phyloP scores from a whole-genome alignment of 2,888 invertebrate genomes.

The Zelleria hepariella region DNA sequence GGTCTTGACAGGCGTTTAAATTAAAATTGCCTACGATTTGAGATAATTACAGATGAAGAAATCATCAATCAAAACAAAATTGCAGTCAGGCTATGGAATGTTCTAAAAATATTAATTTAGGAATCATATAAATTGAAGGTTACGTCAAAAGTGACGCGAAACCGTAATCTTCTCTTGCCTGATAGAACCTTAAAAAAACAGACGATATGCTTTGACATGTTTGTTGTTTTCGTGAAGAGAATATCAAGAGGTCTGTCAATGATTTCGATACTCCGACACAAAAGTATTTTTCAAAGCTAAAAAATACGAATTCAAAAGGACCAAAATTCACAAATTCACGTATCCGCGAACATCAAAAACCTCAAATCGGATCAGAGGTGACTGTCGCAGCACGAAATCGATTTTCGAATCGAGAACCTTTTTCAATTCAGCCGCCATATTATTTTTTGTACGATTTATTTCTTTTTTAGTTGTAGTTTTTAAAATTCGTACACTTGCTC shows the following conservation, averaged over 20 bases:
- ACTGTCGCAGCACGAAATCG: conserved; percentile 16
- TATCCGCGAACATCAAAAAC: conserved; percentile 16
- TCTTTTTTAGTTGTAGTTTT: not conserved
- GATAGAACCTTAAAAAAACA: too few species aligned
- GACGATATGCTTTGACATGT: too few species aligned
- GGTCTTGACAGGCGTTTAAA: not conserved
- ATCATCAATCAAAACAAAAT: conserved; percentile 47
- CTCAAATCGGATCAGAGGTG: conserved; percentile 18
- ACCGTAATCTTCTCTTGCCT: not conserved
- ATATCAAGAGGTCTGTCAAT: too few species aligned
- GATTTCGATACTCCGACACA: too few species aligned
- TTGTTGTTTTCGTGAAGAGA: too few species aligned
- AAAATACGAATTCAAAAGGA: not conserved
- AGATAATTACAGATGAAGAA: conserved; percentile 39
- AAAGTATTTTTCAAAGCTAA: too few species aligned
- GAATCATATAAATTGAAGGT: not conserved
- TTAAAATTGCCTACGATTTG: not conserved
- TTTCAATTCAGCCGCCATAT: conserved; percentile 1
- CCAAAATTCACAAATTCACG: conserved; percentile 13
- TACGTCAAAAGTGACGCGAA: not conserved
- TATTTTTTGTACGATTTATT: not conserved
- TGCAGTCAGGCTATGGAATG: conserved; percentile 16
- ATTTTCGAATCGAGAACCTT: not conserved
- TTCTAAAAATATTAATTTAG: not conserved
- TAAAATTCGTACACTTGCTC: conserved; percentile 7